Percentiles rank a stretch among this genome's conserved stretches.
Evolutionary conservation across 2,888 invertebrate species (phyloP).

Genomic region (Cybosia mesomella): DNA sequence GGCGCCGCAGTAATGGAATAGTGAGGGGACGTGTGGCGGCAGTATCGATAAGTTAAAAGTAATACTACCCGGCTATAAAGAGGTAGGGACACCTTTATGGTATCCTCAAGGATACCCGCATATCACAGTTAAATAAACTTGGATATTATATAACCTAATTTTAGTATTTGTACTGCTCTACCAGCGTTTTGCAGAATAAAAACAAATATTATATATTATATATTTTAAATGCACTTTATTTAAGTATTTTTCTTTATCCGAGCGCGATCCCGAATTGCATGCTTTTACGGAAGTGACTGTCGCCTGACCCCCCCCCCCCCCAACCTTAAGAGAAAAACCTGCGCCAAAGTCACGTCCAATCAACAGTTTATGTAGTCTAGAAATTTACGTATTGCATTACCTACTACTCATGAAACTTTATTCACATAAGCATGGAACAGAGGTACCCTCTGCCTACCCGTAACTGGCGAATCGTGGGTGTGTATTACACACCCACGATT

Average conservation of each 20-base stretch:
- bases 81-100: neutral
- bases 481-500: no score
- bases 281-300: neutral
- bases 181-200: neutral
- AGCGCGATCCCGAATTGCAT: neutral
- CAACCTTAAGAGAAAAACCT: neutral
- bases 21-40: constrained; percentile 54
- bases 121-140: neutral
- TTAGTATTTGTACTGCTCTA: no score
- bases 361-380: neutral
- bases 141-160: no score
- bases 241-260: neutral
- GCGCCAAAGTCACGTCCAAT: neutral
- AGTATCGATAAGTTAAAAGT: constrained; percentile 32
- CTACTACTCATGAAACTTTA: neutral
- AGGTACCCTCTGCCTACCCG: no score
- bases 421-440: neutral
- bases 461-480: no score
- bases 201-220: no score
- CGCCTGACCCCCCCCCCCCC: neutral
- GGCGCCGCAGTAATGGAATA: constrained; percentile 78
- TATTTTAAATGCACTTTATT: neutral
- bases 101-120: neutral
- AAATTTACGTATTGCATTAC: neutral
- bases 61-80: neutral